These are phyloP conservation scores for Lochmaea crataegi DNA, from an alignment of 2,888 invertebrate genomes.

Conservation along the genomic window DNA sequence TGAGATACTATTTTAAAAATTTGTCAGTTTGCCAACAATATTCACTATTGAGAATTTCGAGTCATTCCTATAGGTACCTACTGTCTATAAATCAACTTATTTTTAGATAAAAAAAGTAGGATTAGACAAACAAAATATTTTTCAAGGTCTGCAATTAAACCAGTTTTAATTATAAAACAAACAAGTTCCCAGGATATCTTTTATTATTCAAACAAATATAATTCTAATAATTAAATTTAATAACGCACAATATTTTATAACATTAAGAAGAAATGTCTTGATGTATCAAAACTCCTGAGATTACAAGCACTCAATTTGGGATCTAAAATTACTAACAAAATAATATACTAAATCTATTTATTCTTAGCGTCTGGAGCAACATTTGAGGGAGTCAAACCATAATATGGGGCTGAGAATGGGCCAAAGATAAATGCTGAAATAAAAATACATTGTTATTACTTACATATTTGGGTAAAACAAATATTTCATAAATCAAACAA, in stretches of 20 bases:
- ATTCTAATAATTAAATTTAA: neutral
- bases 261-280: neutral
- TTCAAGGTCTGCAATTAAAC: neutral
- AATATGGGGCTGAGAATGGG: slow-evolving; percentile 7
- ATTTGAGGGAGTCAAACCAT: slow-evolving; percentile 3
- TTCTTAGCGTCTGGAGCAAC: neutral
- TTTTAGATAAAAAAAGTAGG: neutral
- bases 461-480: neutral
- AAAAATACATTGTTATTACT: neutral
- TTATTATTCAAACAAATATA: neutral
- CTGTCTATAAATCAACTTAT: neutral
- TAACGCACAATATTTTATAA: slow-evolving; percentile 5
- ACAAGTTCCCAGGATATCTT: neutral
- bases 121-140: neutral
- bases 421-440: slow-evolving; percentile 2
- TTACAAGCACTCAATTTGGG: neutral
- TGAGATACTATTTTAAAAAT: neutral
- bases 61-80: neutral
- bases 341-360: neutral
- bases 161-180: neutral
- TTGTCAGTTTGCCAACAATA: neutral
- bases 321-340: neutral
- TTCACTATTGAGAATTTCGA: neutral
- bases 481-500: neutral
- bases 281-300: neutral